Base-by-base conservation (phyloP, 2,888 invertebrate species). In the Bruchidius siliquastri region DNA sequence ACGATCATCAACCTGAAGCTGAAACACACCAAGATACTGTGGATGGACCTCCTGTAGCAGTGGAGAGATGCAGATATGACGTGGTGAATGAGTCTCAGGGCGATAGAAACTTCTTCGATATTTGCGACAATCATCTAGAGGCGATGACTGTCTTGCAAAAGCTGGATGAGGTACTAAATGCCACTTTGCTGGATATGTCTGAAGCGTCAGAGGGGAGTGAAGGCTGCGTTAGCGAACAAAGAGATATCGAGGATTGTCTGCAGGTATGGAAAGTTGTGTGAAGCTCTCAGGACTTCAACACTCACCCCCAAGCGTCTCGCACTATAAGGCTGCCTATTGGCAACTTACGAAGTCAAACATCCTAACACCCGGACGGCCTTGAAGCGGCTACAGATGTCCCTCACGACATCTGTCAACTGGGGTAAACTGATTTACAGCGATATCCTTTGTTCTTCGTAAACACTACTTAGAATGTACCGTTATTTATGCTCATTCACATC, bases 141-240 rank as follows among this genome's bases (percentile, higher is more conserved):
- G 86, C 85, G 8, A 88, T 90, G 87, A 87, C 88, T 82, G 89
- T 90, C 76, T 85, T 91, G 77, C 88, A 89, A 80, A 89, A 89
- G 82, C 84, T 91, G 77, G 91, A 91, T 83, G 89, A 90, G 82
- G 88, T 90, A 75, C 83, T 91, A 78, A 89, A 91, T 79, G 81
- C 81, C 18, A 79, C 80, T 22, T 72, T 82, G 67, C 30, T 76
- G 20, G 81, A 82, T 71, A 77, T 78, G 3, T 73, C 78, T 75
- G 82, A 88, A 72, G 87, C 87, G 73, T 87, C 87, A 77, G 86
- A 88, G 71, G 88, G 72, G 26, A 75, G 73, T 77, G 76, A 78
- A 21, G 87, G 77, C 49, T 49, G 49, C 69, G 87, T 88, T 79
- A 77, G 77, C 32, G 75, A 76, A 26, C 77, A 77, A 69, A 75